These are phyloP conservation scores for Alloplasta piceator DNA, from an alignment of 2,888 invertebrate genomes.

Conservation along the genomic window DNA sequence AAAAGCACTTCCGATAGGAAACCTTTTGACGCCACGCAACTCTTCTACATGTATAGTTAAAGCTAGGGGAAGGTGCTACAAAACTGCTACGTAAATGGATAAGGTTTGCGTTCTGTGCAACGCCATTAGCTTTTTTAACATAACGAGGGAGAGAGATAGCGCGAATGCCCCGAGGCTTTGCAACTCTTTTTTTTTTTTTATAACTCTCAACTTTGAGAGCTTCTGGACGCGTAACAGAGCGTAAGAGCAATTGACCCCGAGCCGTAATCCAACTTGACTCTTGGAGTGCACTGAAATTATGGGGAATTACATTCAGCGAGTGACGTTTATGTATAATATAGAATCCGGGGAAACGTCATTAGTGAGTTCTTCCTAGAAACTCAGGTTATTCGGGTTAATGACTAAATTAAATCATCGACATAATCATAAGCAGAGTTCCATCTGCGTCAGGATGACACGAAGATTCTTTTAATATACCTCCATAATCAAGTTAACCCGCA, in stretches of 20 bases:
- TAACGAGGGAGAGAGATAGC: constrained; percentile 3
- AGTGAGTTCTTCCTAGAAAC: not conserved
- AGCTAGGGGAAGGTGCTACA: constrained; percentile 16
- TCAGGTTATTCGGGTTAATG: not conserved
- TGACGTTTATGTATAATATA: not conserved
- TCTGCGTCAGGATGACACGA: too few relatives aligned
- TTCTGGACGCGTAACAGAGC: not conserved
- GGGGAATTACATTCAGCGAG: not conserved
- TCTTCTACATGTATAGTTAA: constrained; percentile 17
- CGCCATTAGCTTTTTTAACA: constrained; percentile 39
- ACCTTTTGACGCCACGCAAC: constrained; percentile 52
- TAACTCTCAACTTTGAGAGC: constrained; percentile 38
- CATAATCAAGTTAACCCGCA: too few relatives aligned
- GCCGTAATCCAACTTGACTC: constrained; percentile 16
- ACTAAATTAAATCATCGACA: not conserved
- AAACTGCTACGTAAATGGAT: constrained; percentile 35
- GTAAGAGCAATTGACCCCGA: constrained; percentile 18
- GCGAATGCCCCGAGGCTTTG: constrained; percentile 7
- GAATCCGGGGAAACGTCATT: not conserved
- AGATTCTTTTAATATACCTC: too few relatives aligned
- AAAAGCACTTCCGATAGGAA: constrained; percentile 61
- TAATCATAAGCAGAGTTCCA: too few relatives aligned
- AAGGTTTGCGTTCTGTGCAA: constrained; percentile 21
- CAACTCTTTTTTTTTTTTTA: constrained; percentile 16
- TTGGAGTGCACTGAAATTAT: constrained; percentile 1